Evolutionary conservation across 1,140 invertebrate genomes (phyloP), one percentile per base, ranked within the genome.

Genomic region (Platorchestia sp.): DNA sequence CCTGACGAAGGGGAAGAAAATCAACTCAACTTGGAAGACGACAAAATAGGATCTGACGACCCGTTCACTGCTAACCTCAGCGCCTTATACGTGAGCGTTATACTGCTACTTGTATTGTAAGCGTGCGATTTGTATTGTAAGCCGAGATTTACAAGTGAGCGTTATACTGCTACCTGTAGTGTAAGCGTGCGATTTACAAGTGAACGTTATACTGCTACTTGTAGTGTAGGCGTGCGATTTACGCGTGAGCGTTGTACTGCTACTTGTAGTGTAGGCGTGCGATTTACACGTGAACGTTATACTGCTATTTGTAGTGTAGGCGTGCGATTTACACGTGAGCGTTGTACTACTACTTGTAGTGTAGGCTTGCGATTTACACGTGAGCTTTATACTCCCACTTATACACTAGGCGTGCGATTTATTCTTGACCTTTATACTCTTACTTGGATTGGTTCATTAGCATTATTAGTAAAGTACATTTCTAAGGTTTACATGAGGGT

Each of bases 61-160:
- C 96, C 96, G 10, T 96, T 96, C 96, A 95, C 96, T 95, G 87
- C 96, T 40, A 96, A 96, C 44, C 95, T 96, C 22, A 95, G 95
- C 87, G 95, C 95, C 95, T 96, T 96, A 53, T 96, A 96, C 95
- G 96, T 53, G 45, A 45, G 42, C 14, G 14, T 75, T 36, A 75
- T 10, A 19, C 59, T 3, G 14, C 19, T 51, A 51, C 6, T 51
- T 51, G 36, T 22, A 27, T 36, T 22, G 1, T 19, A 36, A 3
- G 59, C 27, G 59, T 75, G 27, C 47, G 47, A 51, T 7, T 51
- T 51, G 19, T 51, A n/a, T n/a, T n/a, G n/a, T n/a, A n/a, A n/a
- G n/a, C n/a, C n/a, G n/a, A n/a, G n/a, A n/a, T n/a, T n/a, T n/a
- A n/a, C n/a, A n/a, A n/a, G n/a, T 53, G 45, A 45, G 42, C 14